A percentile compares a stretch with the other conserved stretches of the same genome.
phyloP scores from a whole-genome alignment of 2,797 vertebrate species.

The Leontocebus nigricollis region DNA sequence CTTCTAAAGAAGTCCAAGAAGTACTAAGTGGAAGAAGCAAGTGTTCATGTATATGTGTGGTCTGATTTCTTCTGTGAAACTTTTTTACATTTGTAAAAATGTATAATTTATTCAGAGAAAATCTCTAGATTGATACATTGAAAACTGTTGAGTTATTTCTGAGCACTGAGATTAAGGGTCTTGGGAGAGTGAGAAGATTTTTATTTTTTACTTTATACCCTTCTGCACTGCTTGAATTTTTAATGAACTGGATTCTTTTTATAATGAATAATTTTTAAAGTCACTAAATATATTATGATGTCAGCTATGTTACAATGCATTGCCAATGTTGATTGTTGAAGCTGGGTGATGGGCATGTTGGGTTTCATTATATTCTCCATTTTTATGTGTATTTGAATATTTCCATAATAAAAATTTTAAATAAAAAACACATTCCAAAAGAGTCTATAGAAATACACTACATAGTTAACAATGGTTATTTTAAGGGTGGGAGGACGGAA shows the following conservation, averaged over 20 bases:
- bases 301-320: not conserved
- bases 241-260: conserved; percentile 23
- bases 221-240: conserved; percentile 44
- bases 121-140: conserved; percentile 21
- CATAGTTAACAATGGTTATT: not conserved
- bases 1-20: not conserved
- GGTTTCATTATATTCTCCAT: not conserved
- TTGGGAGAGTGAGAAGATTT: not conserved
- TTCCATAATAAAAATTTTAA: conserved; percentile 21
- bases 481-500: not conserved
- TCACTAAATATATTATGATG: not conserved
- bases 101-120: conserved; percentile 17
- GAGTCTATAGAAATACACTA: not conserved
- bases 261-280: conserved; percentile 37
- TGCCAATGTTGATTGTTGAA: not conserved
- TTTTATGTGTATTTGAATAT: conserved; percentile 38
- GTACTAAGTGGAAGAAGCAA: not conserved
- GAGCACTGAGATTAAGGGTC: conserved; percentile 24
- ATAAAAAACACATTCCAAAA: not conserved
- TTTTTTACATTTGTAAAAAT: conserved; percentile 47
- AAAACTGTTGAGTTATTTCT: conserved; percentile 32
- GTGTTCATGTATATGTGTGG: not conserved
- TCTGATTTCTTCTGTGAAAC: not conserved
- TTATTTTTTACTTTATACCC: not conserved
- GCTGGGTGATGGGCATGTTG: not conserved